Base-by-base conservation (phyloP, 2,888 invertebrate species). In the Meganola albula region DNA sequence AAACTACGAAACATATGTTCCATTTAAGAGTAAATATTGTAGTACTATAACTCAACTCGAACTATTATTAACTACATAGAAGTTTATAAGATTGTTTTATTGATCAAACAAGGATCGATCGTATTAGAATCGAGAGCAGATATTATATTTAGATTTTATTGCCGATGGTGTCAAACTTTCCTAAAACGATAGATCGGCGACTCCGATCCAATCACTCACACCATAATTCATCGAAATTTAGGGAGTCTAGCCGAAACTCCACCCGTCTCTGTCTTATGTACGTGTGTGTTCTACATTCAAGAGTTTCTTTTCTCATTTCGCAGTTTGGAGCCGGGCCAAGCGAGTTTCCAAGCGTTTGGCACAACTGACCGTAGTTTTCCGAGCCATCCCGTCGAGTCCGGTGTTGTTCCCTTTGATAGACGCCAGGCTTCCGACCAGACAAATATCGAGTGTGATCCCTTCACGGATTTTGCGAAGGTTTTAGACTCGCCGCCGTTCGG, bases 291-390 rank as follows among this genome's bases (percentile, higher is more conserved):
- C 67, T 74, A 76, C 75, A 77, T 80, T 78, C 75, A 74, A 73
- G 59, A 67, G 64, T 82, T 83, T 83, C 80, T 85, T 85, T 84
- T 84, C 84, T 82, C 84, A 82, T 84, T 84, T 86, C 79, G 74
- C 87, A 84, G 86, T 74, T 87, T 88, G 87, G 86, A 87, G 77
- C 75, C 82, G 82, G 76, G 87, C 86, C 87, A 87, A 87, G 73
- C 74, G 74, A 77, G 77, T 78, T 85, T 85, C 65, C 85, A 78
- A 82, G 78, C 83, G 80, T 79, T 77, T 75, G 72, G 72, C 59
- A 66, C 74, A 65, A 78, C 79, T 67, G 74, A 61, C 78, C 78
- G 82, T 85, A 85, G 85, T 85, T 84, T 85, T 84, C 82, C 84
- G 77, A 82, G 69, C 66, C 71, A 53, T 55, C 67, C 75, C 77